Percentiles rank a stretch among this genome's conserved stretches.
phyloP scores from a whole-genome alignment of 2,888 invertebrate genomes.

The Hydraecia micacea region DNA sequence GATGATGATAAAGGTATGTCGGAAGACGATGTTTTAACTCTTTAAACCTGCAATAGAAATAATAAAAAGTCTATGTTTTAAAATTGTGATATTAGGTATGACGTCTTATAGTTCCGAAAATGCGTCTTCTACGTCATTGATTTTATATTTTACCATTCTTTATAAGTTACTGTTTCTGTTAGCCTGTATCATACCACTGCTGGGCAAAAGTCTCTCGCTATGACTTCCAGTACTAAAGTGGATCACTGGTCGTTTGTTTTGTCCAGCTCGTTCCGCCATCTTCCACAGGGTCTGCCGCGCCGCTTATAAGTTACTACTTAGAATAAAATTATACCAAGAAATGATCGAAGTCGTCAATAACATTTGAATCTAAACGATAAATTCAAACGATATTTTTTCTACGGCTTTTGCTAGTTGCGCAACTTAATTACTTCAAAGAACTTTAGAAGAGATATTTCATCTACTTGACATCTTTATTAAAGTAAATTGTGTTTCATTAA shows the following conservation, averaged over 20 bases:
- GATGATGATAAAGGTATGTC: background rate
- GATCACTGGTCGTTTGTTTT: background rate
- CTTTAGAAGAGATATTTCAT: constrained; percentile 37
- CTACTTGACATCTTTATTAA: constrained; percentile 43
- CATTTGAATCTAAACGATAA: constrained; percentile 15
- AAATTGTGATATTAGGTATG: background rate
- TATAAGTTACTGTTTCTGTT: background rate
- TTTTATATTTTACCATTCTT: background rate
- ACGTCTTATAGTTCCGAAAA: background rate
- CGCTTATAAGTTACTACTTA: background rate
- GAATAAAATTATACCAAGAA: background rate
- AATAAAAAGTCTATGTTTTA: background rate
- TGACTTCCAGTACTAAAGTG: background rate
- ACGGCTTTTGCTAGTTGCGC: constrained; percentile 22
- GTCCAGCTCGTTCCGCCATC: background rate
- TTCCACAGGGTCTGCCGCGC: background rate
- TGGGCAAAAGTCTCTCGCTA: background rate
- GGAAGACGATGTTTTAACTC: background rate
- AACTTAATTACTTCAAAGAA: constrained; percentile 24
- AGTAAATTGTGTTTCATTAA: constrained; percentile 37
- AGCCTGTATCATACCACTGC: background rate
- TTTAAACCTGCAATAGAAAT: background rate
- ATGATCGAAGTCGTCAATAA: constrained; percentile 33
- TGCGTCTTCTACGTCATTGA: background rate
- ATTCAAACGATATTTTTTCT: constrained; percentile 29